Evolutionary conservation across 2,113 vertebrate genomes (phyloP).

Genomic region (Ophthalmolycus amberensis): DNA sequence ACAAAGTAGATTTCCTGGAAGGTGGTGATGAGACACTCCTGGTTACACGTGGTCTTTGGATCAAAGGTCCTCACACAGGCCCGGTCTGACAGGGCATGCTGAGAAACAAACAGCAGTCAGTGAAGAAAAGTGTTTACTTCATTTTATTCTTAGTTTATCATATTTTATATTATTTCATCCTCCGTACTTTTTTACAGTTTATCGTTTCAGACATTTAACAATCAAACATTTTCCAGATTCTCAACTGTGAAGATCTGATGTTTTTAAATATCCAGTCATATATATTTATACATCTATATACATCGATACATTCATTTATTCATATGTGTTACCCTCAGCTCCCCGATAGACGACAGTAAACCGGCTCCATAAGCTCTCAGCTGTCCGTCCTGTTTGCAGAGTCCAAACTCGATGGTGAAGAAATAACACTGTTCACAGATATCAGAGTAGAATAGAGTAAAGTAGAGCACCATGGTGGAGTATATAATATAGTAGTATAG

Average conservation of each 20-base stretch:
- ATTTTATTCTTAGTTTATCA: too few relatives aligned
- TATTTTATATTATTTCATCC: too few relatives aligned
- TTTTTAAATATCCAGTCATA: too few relatives aligned
- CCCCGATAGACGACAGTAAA: constrained; percentile 96
- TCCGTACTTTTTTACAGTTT: not conserved
- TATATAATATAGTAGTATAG: not conserved
- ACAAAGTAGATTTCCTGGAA: constrained; percentile 98
- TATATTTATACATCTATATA: too few relatives aligned
- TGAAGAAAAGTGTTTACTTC: too few relatives aligned
- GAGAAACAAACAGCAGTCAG: constrained; percentile 51
- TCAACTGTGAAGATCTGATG: too few relatives aligned
- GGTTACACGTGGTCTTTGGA: constrained; percentile 93
- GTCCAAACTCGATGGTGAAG: constrained; percentile 98
- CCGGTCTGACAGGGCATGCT: constrained; percentile 95
- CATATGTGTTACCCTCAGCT: constrained; percentile 87
- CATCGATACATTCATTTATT: too few relatives aligned
- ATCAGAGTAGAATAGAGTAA: not conserved
- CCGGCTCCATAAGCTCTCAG: constrained; percentile 97
- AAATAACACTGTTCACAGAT: constrained; percentile 91
- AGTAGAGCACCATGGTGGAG: too few relatives aligned
- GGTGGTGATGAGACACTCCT: constrained; percentile 97
- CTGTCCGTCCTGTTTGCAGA: constrained; percentile 97
- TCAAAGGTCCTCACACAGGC: constrained; percentile 93
- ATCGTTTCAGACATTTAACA: not conserved
- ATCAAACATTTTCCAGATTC: too few relatives aligned